Evolutionary conservation across 1,140 invertebrate genomes (phyloP).

Genomic region (Pogonus chalceus): DNA sequence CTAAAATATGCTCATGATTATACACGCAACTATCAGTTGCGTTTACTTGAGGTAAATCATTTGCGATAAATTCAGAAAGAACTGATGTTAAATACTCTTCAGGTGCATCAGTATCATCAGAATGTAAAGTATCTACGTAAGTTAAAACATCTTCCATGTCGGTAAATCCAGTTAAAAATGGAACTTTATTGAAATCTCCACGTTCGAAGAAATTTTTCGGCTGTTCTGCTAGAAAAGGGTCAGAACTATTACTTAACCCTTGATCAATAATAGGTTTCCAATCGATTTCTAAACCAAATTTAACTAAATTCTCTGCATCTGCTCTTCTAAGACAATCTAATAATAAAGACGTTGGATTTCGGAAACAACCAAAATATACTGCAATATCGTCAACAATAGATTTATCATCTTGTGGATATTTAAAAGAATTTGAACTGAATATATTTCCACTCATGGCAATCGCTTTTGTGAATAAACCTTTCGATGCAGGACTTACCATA

Average conservation of each 20-base stretch:
- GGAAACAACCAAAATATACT: conserved; percentile 52
- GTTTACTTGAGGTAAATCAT: conserved; percentile 42
- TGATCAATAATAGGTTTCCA: conserved; percentile 68
- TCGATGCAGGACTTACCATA: conserved; percentile 49
- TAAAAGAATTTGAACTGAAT: conserved; percentile 44
- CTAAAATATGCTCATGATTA: conserved; percentile 57
- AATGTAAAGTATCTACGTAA: conserved; percentile 42
- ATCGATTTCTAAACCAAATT: conserved; percentile 49
- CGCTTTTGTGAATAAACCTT: conserved; percentile 50
- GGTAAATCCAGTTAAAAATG: conserved; percentile 61
- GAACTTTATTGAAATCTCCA: conserved; percentile 50
- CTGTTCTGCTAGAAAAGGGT: conserved; percentile 53
- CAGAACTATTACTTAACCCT: conserved; percentile 53
- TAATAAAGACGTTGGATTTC: conserved; percentile 48
- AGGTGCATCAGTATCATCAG: conserved; percentile 41
- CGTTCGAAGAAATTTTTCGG: conserved; percentile 49
- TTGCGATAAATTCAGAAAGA: conserved; percentile 47
- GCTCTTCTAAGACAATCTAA: conserved; percentile 57
- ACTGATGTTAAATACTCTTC: conserved; percentile 46
- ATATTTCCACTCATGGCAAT: conserved; percentile 67
- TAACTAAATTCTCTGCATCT: conserved; percentile 44
- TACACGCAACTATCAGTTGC: conserved; percentile 53
- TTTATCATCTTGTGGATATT: conserved; percentile 44
- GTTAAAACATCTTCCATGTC: conserved; percentile 65
- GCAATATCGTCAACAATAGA: conserved; percentile 38